phyloP scores from a whole-genome alignment of 2,113 vertebrate genomes.

The Campylomormyrus numenius region DNA sequence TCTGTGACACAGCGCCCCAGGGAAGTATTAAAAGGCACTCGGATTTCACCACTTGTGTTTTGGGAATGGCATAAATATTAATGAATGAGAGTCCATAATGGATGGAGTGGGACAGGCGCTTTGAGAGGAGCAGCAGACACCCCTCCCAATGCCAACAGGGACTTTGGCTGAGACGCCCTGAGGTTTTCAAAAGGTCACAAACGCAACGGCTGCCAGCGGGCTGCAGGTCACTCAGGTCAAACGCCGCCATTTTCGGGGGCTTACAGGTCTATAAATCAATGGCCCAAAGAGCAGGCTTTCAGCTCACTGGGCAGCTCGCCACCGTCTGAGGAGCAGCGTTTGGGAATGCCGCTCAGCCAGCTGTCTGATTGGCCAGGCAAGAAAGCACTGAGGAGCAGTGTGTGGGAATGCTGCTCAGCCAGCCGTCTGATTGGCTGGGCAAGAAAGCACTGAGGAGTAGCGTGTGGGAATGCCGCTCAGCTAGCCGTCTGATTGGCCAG shows the following conservation, averaged over 20 bases:
- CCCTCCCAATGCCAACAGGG: neutral
- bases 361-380: neutral
- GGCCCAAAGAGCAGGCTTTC: slow-evolving; percentile 20
- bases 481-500: neutral
- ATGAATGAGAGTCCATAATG: neutral
- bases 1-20: neutral
- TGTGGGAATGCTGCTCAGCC: neutral
- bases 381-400: neutral
- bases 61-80: slow-evolving; percentile 14
- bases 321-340: neutral
- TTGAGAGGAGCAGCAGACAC: neutral
- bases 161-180: slow-evolving; percentile 20
- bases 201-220: slow-evolving; percentile 9
- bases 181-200: slow-evolving; percentile 25
- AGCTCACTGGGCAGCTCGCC: neutral
- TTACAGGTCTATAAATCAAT: slow-evolving; percentile 32
- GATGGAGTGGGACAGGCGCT: neutral
- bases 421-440: neutral
- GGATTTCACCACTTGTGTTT: neutral
- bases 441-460: neutral
- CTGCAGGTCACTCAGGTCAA: slow-evolving; percentile 25
- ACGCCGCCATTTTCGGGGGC: slow-evolving; percentile 16
- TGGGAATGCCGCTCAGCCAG: neutral
- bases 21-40: slow-evolving; percentile 3
- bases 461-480: neutral